A percentile compares a stretch with the other conserved stretches of the same genome.
phyloP scores from a whole-genome alignment of 2,797 vertebrate genomes.

The Telmatherina bonti region DNA sequence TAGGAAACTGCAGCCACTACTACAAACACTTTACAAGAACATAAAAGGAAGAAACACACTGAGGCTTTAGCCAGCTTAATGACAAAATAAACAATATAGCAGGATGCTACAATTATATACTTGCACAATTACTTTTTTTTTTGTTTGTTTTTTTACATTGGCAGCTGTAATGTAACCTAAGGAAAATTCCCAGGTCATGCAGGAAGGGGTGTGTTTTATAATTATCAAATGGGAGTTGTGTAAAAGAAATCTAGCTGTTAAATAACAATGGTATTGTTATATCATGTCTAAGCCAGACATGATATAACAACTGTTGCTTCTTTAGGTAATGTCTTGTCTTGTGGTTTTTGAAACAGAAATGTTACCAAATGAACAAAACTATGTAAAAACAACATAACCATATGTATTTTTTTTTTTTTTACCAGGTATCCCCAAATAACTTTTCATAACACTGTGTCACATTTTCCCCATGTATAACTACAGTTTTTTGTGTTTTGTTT shows the following conservation, averaged over 20 bases:
- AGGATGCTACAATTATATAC: not conserved
- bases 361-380: slow-evolving; percentile 3
- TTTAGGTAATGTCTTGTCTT: not conserved
- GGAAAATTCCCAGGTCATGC: not conserved
- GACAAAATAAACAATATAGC: too few species aligned
- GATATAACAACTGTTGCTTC: not conserved
- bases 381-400: not conserved
- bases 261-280: too few species aligned
- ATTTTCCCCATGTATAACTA: not conserved
- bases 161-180: not conserved
- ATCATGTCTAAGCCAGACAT: not conserved
- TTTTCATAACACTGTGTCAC: too few species aligned
- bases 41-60: too few species aligned
- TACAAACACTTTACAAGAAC: too few species aligned
- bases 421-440: not conserved
- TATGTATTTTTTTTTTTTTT: not conserved
- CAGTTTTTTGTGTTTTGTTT: not conserved
- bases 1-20: too few species aligned
- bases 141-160: not conserved
- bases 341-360: not conserved
- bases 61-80: too few species aligned
- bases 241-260: too few species aligned
- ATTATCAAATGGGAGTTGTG: not conserved
- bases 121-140: not conserved
- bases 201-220: not conserved